These are phyloP conservation scores for Gorsachius goisagi DNA, from an alignment of 2,113 vertebrate genomes.

Conservation along the genomic window DNA sequence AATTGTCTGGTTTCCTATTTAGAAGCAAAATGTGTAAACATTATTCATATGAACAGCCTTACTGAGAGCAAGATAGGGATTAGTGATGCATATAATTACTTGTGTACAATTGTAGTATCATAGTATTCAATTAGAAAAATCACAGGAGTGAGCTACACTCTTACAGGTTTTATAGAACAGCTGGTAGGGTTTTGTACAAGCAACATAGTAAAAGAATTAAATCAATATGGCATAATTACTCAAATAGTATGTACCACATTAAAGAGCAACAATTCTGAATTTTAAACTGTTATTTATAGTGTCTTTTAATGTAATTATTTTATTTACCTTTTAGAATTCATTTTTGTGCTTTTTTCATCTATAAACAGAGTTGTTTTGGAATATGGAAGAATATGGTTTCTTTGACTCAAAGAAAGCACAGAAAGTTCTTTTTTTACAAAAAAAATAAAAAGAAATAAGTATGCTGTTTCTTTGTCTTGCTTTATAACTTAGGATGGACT, in stretches of 20 bases:
- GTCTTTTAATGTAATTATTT: background rate
- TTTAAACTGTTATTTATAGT: background rate
- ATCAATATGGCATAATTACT: background rate
- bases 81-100: background rate
- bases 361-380: background rate
- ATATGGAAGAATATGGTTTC: background rate
- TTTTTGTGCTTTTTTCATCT: background rate
- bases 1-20: background rate
- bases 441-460: background rate
- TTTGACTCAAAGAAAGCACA: background rate
- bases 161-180: constrained; percentile 8
- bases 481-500: background rate
- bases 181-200: background rate
- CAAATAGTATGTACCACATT: background rate
- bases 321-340: background rate
- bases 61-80: background rate
- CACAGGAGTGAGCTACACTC: background rate
- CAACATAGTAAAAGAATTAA: background rate
- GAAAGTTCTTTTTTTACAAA: background rate
- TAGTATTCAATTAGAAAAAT: background rate
- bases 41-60: background rate
- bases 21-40: background rate
- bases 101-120: background rate
- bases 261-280: background rate
- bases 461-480: background rate